phyloP scores from a whole-genome alignment of 1,140 invertebrate genomes.

The Antheraea mylitta region DNA sequence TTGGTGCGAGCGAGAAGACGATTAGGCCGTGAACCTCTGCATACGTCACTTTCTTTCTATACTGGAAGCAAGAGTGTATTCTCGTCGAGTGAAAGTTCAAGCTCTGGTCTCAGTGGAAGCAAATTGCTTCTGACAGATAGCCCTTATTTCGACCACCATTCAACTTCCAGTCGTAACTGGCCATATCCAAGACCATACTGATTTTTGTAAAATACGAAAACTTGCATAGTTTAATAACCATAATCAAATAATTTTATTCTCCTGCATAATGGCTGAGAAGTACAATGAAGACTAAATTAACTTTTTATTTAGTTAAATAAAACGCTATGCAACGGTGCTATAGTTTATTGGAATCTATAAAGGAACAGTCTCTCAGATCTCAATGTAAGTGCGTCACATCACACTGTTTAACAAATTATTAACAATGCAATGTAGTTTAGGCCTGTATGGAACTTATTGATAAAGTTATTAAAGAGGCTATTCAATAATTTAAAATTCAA shows the following conservation, averaged over 20 bases:
- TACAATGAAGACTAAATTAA: too few species aligned
- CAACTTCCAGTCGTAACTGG: conserved; percentile 76
- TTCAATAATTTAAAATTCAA: too few species aligned
- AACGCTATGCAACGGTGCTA: not conserved
- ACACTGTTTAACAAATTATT: not conserved
- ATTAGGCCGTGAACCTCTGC: conserved; percentile 59
- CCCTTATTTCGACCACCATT: conserved; percentile 77
- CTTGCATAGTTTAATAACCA: not conserved
- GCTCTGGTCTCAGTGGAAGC: conserved; percentile 74
- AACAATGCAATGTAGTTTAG: not conserved
- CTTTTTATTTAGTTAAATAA: not conserved
- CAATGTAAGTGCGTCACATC: not conserved
- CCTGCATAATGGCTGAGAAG: too few species aligned
- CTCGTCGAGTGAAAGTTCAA: conserved; percentile 76
- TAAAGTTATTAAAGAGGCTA: too few species aligned
- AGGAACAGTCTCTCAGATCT: not conserved
- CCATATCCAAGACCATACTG: conserved; percentile 74
- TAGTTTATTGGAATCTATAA: not conserved
- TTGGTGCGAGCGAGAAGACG: conserved; percentile 80
- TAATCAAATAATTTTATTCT: not conserved
- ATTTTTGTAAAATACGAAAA: conserved; percentile 8
- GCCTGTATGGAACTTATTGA: too few species aligned
- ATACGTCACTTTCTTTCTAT: conserved; percentile 76
- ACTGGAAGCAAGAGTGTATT: conserved; percentile 77
- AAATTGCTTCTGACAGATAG: conserved; percentile 75